Base-by-base conservation (phyloP, 1,140 invertebrate species). In the Drosophila equinoxialis region DNA sequence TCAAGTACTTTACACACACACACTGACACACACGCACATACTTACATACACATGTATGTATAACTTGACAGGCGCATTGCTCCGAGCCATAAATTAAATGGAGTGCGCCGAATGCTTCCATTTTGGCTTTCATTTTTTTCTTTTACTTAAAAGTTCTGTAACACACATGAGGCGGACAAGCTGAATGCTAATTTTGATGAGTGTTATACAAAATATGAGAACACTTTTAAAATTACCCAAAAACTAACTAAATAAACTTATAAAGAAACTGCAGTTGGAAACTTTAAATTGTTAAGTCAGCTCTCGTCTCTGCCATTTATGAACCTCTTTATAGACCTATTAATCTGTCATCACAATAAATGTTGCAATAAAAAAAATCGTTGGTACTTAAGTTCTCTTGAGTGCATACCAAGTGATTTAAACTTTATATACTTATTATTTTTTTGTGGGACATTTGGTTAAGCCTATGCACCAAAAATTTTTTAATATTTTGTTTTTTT, bases 1-100 rank as follows among this genome's bases (percentile, higher is more conserved):
- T 65, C 39, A 59, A 77, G 74, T 77, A 39, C 75, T 71, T 35
- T 63, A 58, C 60, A 74, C 71, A 64, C 62, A 65, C 37, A 45
- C 69, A 17, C 17, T 17, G 17, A 17, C 17, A 54, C 72, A 60
- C 72, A 65, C 57, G 37, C 57, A n/a, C 7, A 20, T 8, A 11
- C 54, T 51, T 51, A n/a, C 7, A 20, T 8, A 11, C 54, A 23
- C 23, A 51, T 51, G 45, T 51, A 51, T 51, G 45, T 51, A 51
- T 23, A 64, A 51, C 68, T 62, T 74, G 78, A 81, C 71, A 68
- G 71, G 65, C 67, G 82, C 78, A 85, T 85, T 74, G 82, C 78
- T 81, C 61, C 65, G 59, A 70, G 76, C 75, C 64, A 86, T 82
- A 79, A 85, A 86, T 86, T 85, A 85, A 81, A 85, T 86, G 74